Base-by-base conservation (phyloP, 2,113 vertebrate species). In the Malurus cyaneus region DNA sequence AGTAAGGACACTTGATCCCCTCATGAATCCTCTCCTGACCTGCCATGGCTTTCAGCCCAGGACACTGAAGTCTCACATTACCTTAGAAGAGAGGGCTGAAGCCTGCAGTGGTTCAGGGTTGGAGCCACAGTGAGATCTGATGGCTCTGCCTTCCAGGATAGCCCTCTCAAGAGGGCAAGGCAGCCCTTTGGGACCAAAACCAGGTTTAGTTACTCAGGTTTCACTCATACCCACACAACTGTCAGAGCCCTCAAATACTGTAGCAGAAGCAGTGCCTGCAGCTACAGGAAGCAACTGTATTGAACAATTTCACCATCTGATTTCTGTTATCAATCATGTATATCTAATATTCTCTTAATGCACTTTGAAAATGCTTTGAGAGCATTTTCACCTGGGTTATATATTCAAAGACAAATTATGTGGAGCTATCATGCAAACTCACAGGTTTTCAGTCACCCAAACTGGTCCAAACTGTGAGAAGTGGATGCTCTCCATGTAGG, bases 391-490 rank as follows among this genome's bases (percentile, higher is more conserved):
- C 26, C 20, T 29, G 18, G 25, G n/a, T 82, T 80, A 15, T 42
- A 54, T 23, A 85, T 90, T 85, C 54, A 66, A 71, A 91, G 47
- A 66, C 39, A 82, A 71, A 76, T 82, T 72, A 44, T 61, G 39
- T n/a, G 7, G 23, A 71, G 25, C 28, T 74, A 5, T 73, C 14
- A 42, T n/a, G 18, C 69, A 62, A 44, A 73, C 28, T 26, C 60
- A 65, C 19, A 67, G 41, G 32, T 4, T 82, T 86, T 65, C 9
- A 47, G 53, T 39, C 28, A 69, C 31, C 31, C 47, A 70, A 23
- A 56, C 19, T n/a, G n/a, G 20, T 89, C 47, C 59, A 65, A 49
- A 67, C 26, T 42, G 36, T 44, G 39, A 65, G 52, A 88, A 85
- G 9, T 0, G 4, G 9, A 20, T 42, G 9, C 12, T 86, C 8